Percentiles rank a stretch among this genome's conserved stretches.
These are phyloP conservation scores for western clawed frog (Xenopus tropicalis) DNA, from an alignment of 2,113 vertebrate species.

Conservation along the genomic window DNA sequence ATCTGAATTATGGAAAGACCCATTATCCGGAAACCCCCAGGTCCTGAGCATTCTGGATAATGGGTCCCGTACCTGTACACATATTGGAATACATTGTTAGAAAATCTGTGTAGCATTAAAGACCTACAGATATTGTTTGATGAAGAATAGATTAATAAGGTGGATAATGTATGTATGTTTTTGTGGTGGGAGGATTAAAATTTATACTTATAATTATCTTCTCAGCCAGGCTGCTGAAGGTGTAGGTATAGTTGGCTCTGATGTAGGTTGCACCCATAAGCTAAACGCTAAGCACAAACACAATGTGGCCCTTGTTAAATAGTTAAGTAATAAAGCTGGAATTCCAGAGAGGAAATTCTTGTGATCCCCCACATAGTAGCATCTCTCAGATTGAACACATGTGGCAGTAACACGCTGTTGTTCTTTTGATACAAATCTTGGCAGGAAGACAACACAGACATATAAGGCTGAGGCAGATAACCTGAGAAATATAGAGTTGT, in stretches of 20 bases:
- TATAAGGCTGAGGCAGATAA: background rate
- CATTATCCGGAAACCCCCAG: too few relatives aligned
- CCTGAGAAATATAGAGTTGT: background rate
- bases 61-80: too few relatives aligned
- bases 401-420: background rate
- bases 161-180: too few relatives aligned
- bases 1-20: too few relatives aligned
- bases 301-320: background rate
- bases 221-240: background rate
- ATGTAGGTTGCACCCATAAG: too few relatives aligned
- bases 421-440: constrained; percentile 19
- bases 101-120: too few relatives aligned
- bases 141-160: too few relatives aligned
- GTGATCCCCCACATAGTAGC: constrained; percentile 21
- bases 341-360: constrained; percentile 6
- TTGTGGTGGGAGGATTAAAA: too few relatives aligned
- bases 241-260: background rate
- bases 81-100: too few relatives aligned
- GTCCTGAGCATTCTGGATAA: too few relatives aligned
- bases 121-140: too few relatives aligned
- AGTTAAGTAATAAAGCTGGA: constrained; percentile 18
- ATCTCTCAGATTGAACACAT: background rate
- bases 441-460: background rate
- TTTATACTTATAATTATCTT: background rate
- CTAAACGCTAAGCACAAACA: background rate